Base-by-base conservation (phyloP, 2,888 invertebrate genomes). In the Brachypalpus laphriformis region DNA sequence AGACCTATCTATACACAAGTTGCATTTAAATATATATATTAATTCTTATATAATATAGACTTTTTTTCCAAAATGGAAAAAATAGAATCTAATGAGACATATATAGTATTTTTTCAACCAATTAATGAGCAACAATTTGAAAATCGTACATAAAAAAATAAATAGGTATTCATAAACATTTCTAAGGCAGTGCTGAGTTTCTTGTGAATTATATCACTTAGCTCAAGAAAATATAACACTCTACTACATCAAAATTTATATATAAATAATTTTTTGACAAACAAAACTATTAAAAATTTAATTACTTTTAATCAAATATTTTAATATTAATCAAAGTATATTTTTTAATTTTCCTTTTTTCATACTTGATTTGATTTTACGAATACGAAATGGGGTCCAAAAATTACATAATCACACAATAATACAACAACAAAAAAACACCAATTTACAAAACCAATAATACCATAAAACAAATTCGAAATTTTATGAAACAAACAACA, bases 321-420 rank as follows among this genome's bases (percentile, higher is more conserved):
- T 70, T n/a, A 81, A 76, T 81, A 90, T 89, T 89, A 91, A 90
- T 91, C 90, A 90, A 91, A 90, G 90, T 90, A 87, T 87, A 88
- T 89, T 88, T 89, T 90, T 90, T 90, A 87, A 90, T 89, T 89
- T 91, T 89, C 90, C 90, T 90, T 91, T 85, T 91, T 91, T 90
- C 90, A 91, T 90, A 90, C 89, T 88, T 90, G 90, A 89, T 91
- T 91, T 91, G 86, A 88, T 90, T 91, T 89, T 90, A 91, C 90
- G 89, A 90, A 89, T 88, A 90, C 89, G 88, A 89, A 88, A 85
- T 85, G 85, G 75, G 85, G 85, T 85, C 80, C 56, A 14, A 85
- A 85, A 54, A 75, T 45, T 40, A 85, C 81, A 85, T 80, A 89
- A 90, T 90, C 90, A 90, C 89, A 88, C 88, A 89, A 88, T 87